Evolutionary conservation across 1,140 invertebrate species (phyloP).

Genomic region (Brachionus rubens): DNA sequence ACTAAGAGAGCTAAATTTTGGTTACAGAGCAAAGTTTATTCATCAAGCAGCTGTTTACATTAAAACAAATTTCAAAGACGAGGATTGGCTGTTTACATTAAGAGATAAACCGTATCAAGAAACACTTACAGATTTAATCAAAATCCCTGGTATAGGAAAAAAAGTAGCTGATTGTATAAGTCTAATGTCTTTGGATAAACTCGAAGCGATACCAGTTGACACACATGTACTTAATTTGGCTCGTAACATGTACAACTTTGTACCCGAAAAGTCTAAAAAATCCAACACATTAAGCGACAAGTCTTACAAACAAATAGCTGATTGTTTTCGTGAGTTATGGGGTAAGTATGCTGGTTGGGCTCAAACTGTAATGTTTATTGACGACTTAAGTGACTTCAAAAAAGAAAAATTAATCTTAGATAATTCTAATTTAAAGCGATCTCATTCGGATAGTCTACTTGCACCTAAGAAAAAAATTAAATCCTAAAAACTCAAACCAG

Average conservation of each 20-base stretch:
- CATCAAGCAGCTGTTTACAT: constrained; percentile 50
- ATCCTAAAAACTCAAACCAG: neutral
- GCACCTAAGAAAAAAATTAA: constrained; percentile 25
- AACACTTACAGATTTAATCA: constrained; percentile 69
- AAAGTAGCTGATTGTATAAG: constrained; percentile 98
- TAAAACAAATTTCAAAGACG: constrained; percentile 69
- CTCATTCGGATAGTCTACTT: neutral
- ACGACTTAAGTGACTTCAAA: constrained; percentile 38
- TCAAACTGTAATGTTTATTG: constrained; percentile 46
- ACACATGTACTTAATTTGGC: constrained; percentile 94
- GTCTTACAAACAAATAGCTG: constrained; percentile 1
- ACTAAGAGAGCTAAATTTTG: constrained; percentile 76
- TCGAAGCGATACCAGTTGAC: constrained; percentile 86
- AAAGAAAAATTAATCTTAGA: constrained; percentile 22
- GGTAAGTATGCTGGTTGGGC: constrained; percentile 46
- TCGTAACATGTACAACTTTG: constrained; percentile 47
- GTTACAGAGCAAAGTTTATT: constrained; percentile 72
- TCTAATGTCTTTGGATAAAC: constrained; percentile 87
- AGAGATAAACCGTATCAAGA: constrained; percentile 69
- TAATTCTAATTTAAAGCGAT: neutral
- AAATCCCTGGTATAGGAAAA: constrained; percentile 78
- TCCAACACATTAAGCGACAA: constrained; percentile 2
- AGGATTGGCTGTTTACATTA: constrained; percentile 73
- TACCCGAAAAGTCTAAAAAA: constrained; percentile 4
- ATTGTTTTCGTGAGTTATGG: constrained; percentile 29